Evolutionary conservation across 1,140 invertebrate genomes (phyloP).

Genomic region (Sitophilus oryzae): DNA sequence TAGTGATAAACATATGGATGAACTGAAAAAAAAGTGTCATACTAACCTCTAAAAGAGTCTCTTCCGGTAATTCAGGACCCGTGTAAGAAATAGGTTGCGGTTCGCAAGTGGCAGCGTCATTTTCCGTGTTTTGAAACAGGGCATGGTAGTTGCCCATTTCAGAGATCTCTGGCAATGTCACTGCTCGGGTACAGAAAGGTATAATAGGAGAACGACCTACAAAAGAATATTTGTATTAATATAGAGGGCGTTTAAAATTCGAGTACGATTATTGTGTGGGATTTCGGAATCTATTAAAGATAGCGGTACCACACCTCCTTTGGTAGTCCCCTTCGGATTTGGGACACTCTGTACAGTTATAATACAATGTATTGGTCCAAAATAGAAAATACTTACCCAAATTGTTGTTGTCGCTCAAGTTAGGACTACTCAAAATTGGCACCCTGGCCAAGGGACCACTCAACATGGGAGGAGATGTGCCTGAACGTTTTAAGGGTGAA

Average conservation of each 20-base stretch:
- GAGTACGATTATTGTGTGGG: no score
- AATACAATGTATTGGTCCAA: no score
- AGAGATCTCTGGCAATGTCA: conserved; percentile 71
- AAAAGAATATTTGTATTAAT: conserved; percentile 47
- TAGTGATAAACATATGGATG: neutral
- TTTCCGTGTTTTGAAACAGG: conserved; percentile 47
- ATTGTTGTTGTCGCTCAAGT: conserved; percentile 48
- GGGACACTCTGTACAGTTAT: no score
- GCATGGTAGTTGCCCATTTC: conserved; percentile 58
- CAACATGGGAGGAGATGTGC: conserved; percentile 65
- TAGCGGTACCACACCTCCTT: no score
- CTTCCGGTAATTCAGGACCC: conserved; percentile 86
- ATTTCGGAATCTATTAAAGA: no score
- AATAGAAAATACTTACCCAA: conserved; percentile 11
- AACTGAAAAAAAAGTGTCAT: neutral
- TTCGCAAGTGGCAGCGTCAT: conserved; percentile 42
- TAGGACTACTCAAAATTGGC: conserved; percentile 51
- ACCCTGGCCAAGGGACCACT: conserved; percentile 55
- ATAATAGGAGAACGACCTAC: conserved; percentile 53
- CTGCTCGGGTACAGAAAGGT: conserved; percentile 64
- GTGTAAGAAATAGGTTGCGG: conserved; percentile 72
- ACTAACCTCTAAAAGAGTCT: conserved; percentile 83
- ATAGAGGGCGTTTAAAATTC: neutral
- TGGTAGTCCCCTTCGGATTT: no score
- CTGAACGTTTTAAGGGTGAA: conserved; percentile 67